Base-by-base conservation (phyloP, 2,797 vertebrate genomes). In the Sebastes wilsoni region DNA sequence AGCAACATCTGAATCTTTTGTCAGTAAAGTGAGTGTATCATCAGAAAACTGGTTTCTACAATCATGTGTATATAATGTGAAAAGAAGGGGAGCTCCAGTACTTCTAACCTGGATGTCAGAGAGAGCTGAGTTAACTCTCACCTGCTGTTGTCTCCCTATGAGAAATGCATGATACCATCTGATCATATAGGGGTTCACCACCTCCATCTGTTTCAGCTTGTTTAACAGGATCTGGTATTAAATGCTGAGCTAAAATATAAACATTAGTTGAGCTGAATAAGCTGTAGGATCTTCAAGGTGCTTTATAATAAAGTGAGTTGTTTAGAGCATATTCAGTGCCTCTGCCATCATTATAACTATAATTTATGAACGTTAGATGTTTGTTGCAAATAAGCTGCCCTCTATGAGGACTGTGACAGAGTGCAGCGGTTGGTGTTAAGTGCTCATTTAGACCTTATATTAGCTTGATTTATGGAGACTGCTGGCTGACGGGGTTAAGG, bases 311-410 rank as follows among this genome's bases (percentile, higher is more conserved):
- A 25, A 65, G 36, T 25, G 36, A 42, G 22, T 42, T 65, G 30
- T 62, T 62, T 22, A 36, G n/a, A 22, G 32, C 60, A 64, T 22
- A 32, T 23, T 34, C 30, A n/a, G 30, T 32, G 30, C 20, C 60
- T 12, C 60, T 62, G 30, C 20, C 30, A 12, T 23, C 34, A 38
- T 25, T 42, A 23, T 5, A 46, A 46, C 60, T 64, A 3, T 34
- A 22, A 64, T 75, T 78, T 49, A 20, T 70, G 55, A 75, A 56
- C 38, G 66, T 82, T 54, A 72, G 74, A 72, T 25, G 27, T 73
- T 75, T 60, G 66, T 46, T 73, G 54, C 62, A 68, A 76, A 52
- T 58, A 72, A 58, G 56, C 65, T 20, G 42, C 59, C 32, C 72
- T 38, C 61, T 60, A 14, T 42, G 18, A 77, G 1, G 75, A 68